Conservation (phyloP, 2,888 invertebrate species). For the Synergus japonicus region DNA sequence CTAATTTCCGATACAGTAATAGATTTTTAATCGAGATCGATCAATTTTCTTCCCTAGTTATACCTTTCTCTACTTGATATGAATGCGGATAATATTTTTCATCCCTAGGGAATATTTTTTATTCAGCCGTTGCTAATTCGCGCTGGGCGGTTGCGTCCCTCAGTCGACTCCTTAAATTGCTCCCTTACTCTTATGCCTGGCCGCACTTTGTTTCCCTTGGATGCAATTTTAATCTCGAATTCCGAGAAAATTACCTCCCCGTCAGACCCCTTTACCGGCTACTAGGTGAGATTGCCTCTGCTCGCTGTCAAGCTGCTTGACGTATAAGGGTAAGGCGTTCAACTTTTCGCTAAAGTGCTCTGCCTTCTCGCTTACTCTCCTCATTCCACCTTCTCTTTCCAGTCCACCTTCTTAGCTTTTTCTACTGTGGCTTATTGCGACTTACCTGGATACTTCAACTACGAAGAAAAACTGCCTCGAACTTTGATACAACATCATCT, state of each 20-base stretch:
- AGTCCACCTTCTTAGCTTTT: constrained; percentile 22
- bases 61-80: background rate
- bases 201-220: constrained; percentile 63
- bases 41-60: constrained; percentile 1
- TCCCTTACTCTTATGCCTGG: constrained; percentile 52
- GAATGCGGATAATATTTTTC: constrained; percentile 16
- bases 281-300: constrained; percentile 74
- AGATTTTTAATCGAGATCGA: constrained; percentile 21
- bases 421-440: constrained; percentile 33
- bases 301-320: constrained; percentile 71
- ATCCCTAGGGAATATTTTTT: constrained; percentile 48
- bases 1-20: constrained; percentile 21
- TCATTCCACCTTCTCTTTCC: constrained; percentile 26
- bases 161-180: constrained; percentile 59
- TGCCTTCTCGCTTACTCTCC: constrained; percentile 49
- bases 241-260: constrained; percentile 76
- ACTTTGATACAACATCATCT: constrained; percentile 24
- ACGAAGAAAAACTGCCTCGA: constrained; percentile 27
- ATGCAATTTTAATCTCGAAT: constrained; percentile 77
- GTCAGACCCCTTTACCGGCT: constrained; percentile 74
- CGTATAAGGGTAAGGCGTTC: constrained; percentile 68
- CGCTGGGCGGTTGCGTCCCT: constrained; percentile 55
- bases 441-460: constrained; percentile 26
- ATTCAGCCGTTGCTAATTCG: constrained; percentile 62
- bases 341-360: constrained; percentile 67